Evolutionary conservation across 2,888 invertebrate species (phyloP), one percentile per base, ranked within the genome.

Genomic region (Lepidochrysops patricia): DNA sequence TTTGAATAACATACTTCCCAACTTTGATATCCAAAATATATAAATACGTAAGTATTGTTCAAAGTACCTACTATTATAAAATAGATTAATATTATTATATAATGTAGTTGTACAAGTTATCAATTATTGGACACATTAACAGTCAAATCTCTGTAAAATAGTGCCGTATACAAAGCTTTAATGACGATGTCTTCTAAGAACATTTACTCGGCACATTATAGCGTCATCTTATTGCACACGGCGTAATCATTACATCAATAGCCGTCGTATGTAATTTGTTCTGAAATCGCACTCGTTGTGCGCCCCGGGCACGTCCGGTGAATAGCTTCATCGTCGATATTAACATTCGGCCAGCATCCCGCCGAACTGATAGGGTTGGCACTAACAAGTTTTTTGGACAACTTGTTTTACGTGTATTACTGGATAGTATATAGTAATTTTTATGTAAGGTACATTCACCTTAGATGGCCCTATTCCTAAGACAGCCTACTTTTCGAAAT

Each of bases 301-400:
- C 65, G 71, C 72, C 67, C 83, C 70, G 65, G 68, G 76, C 86
- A 85, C 87, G 86, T 86, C 70, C 78, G 68, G 70, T 74, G 73
- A 80, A 87, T 86, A 84, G 81, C 84, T 84, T 82, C 83, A 85
- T 86, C 79, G 85, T 80, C 77, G 71, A 82, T 81, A 87, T 87
- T 85, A 84, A 84, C 80, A 87, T 87, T 84, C 86, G 80, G 73
- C 64, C 79, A 80, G 82, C 84, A 80, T 81, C 80, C 73, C 64
- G 63, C 15, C 15, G 26, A 25, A 26, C 48, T 6, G 9, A 9
- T 29, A 54, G 54, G 54, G 54, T n/a, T 54, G 19, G 4, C 54
- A 54, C 32, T 9, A 4, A 23, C 1, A 23, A 6, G 43, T 2
- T 34, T n/a, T 37, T 43, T 43, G 19, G 19, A 19, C 23, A 26